Conservation (phyloP, 2,797 vertebrate species). For the Melanogrammus aeglefinus region DNA sequence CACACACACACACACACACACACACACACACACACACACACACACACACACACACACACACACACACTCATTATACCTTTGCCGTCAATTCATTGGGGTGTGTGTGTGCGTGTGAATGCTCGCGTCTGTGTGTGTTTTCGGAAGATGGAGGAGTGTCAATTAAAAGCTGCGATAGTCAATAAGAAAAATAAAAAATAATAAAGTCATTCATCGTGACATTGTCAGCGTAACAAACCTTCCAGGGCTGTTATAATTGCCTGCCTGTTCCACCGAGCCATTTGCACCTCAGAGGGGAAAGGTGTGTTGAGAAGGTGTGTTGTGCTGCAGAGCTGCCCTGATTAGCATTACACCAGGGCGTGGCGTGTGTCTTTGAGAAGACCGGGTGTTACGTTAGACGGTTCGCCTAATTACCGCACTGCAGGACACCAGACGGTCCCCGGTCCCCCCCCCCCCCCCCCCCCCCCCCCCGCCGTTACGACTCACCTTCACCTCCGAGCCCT, state of each 20-base stretch:
- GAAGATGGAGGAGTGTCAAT: constrained; percentile 41
- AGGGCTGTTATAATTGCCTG: constrained; percentile 52
- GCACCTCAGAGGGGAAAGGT: constrained; percentile 53
- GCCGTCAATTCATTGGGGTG: background rate
- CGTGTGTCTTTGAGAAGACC: constrained; percentile 34
- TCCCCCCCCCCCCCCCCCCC: constrained; percentile 13
- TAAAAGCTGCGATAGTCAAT: constrained; percentile 51
- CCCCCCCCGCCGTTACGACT: constrained; percentile 42
- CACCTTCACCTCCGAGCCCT: constrained; percentile 35
- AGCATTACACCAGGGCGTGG: constrained; percentile 21
- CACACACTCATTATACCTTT: constrained; percentile 30
- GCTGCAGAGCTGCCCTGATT: constrained; percentile 31
- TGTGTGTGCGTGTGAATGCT: background rate
- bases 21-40: background rate
- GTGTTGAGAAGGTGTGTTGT: constrained; percentile 26
- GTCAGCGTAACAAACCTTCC: constrained; percentile 45
- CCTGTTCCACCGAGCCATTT: constrained; percentile 48
- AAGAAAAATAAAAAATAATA: constrained; percentile 34
- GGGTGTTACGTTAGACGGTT: constrained; percentile 7
- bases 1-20: background rate
- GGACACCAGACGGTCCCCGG: constrained; percentile 10
- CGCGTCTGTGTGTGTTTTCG: background rate
- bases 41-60: background rate
- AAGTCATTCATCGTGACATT: constrained; percentile 43
- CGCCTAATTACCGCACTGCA: constrained; percentile 49